Base-by-base conservation (phyloP, 2,113 vertebrate genomes). In the Peromyscus leucopus region DNA sequence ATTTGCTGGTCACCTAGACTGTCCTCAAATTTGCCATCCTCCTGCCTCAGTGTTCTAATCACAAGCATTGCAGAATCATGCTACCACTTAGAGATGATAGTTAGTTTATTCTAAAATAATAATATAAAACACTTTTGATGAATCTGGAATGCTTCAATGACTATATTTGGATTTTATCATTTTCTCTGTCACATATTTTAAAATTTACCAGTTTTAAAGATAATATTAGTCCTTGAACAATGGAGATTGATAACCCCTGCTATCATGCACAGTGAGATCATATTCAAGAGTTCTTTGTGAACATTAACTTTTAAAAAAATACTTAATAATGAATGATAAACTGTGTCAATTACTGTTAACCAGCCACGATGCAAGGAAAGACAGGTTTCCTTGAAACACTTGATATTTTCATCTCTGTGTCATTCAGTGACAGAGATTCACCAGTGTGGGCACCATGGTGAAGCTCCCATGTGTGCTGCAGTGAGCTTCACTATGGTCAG, bases 231-330 rank as follows among this genome's bases (percentile, higher is more conserved):
- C 15, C 28, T 67, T 21, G 74, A 26, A 59, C 16, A 42, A 87
- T 36, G 33, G 48, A 80, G 3, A 92, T 5, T 10, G 15, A 24
- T 79, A 82, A 42, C 74, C 51, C 75, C 33, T 91, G 78, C 22
- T 63, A 71, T 33, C 59, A 72, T 72, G 10, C 15, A 67, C 48
- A 83, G 78, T 82, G 21, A 93, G 7, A 59, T 21, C 74, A 87
- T 90, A 72, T 2, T 7, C n/a, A 83, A 89, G 75, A 78, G 2
- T 7, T 36, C 33, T 93, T 90, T 82, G 28, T 22, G n/a, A 93
- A 89, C 61, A 78, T 31, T 88, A 65, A 93, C 84, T 36, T 24
- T 24, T 93, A 79, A 72, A n/a, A 7, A 93, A 91, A 86, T 72
- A 92, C 26, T 36, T 57, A 71, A 16, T 61, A 76, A 21, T 39